A percentile compares a stretch with the other conserved stretches of the same genome.
Conservation (phyloP, 2,113 vertebrate species). For the Oncorhynchus mykiss region DNA sequence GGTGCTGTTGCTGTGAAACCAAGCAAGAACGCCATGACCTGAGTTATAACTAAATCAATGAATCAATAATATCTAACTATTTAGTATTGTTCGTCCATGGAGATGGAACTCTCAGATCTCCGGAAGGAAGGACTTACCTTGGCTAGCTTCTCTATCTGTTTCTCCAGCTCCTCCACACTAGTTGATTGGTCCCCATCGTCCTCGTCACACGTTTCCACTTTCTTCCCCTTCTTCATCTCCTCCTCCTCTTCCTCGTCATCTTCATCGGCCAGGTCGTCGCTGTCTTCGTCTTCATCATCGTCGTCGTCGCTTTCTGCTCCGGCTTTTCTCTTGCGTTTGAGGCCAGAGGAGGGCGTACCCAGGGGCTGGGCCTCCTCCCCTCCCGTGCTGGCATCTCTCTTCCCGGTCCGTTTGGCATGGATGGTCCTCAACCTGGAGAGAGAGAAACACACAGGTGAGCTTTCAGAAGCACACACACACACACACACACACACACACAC, state of each 20-base stretch:
- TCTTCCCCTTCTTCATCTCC: slow-evolving; percentile 92
- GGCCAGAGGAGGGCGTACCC: slow-evolving; percentile 79
- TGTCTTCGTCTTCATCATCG: slow-evolving; percentile 91
- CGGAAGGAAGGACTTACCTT: slow-evolving; percentile 78
- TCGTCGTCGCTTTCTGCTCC: slow-evolving; percentile 87
- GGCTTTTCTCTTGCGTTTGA: slow-evolving; percentile 86
- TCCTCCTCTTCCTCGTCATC: slow-evolving; percentile 97
- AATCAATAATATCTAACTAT: too few relatives aligned
- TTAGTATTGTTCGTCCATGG: too few relatives aligned
- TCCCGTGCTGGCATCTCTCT: slow-evolving; percentile 76
- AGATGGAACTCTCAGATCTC: too few relatives aligned
- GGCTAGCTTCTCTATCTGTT: slow-evolving; percentile 95
- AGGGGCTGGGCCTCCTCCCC: slow-evolving; percentile 85
- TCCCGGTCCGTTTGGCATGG: slow-evolving; percentile 95
- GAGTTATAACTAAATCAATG: background rate
- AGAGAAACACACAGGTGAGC: slow-evolving; percentile 13
- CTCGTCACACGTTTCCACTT: slow-evolving; percentile 90
- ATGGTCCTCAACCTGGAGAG: slow-evolving; percentile 86
- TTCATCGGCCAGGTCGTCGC: slow-evolving; percentile 84
- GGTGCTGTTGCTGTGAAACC: slow-evolving; percentile 89
- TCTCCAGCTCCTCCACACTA: slow-evolving; percentile 95
- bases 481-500: slow-evolving; percentile 28
- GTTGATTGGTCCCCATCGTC: slow-evolving; percentile 94
- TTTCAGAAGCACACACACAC: background rate
- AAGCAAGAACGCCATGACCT: slow-evolving; percentile 7